Percentiles rank a stretch among this genome's conserved stretches.
Conservation (phyloP, 2,797 vertebrate species). For the Zalophus californianus region DNA sequence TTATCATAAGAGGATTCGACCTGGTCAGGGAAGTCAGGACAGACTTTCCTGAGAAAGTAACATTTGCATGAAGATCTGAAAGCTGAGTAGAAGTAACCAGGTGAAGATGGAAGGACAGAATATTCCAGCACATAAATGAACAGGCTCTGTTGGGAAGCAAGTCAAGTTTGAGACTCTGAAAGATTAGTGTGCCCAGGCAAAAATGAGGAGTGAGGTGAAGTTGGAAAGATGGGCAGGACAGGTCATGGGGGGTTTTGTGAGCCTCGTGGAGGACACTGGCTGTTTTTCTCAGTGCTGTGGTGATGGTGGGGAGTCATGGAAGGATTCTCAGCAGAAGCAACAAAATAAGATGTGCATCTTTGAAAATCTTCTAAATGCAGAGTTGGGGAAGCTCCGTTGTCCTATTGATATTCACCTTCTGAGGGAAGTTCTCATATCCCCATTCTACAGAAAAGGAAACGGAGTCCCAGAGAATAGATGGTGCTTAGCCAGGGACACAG, state of each 20-base stretch:
- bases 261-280: accelerated
- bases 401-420: neutral
- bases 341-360: neutral
- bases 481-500: neutral
- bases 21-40: neutral
- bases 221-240: neutral
- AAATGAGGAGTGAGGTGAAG: neutral
- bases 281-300: neutral
- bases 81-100: neutral
- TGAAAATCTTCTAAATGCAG: neutral
- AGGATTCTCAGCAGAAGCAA: neutral
- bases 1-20: neutral
- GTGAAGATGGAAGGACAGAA: neutral
- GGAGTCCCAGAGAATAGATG: neutral
- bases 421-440: neutral
- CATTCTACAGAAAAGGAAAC: neutral
- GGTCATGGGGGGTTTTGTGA: neutral
- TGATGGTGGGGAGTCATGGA: no score
- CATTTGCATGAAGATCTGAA: neutral
- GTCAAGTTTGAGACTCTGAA: neutral
- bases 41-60: neutral
- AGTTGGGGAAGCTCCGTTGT: neutral
- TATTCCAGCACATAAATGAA: neutral
- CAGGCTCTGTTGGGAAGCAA: neutral
- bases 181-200: neutral